Evolutionary conservation across 2,797 vertebrate species (phyloP), one percentile per base, ranked within the genome.

Genomic region (Paramormyrops hopkinsi): DNA sequence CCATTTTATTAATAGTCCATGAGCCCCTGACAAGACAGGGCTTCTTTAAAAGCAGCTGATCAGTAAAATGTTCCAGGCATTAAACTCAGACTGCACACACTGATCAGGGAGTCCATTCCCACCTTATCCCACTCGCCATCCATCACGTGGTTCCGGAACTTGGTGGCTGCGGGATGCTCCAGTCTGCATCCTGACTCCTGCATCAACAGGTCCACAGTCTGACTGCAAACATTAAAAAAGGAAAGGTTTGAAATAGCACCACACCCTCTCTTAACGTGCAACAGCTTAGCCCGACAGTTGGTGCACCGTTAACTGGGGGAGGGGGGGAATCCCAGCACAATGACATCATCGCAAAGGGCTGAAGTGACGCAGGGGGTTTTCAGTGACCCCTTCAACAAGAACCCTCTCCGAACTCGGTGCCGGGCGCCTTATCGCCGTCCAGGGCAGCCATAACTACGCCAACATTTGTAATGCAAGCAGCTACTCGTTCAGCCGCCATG

Each of bases 71-170:
- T 22, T 29, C 56, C 82, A 84, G 9, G 19, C 41, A 84, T 48
- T 33, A 73, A 37, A 14, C 65, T 33, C 65, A 73, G 29, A 73
- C 65, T 73, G 65, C 65, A 73, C 29, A 73, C 65, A 73, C 65
- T 73, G 22, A 33, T 86, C 33, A 51, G 50, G 53, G 84, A 86
- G 25, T 12, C 84, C 73, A 79, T 44, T 79, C 95, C 94, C 94
- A 99, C 99, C 98, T 99, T 99, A 96, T 99, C 98, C 99, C 99
- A 99, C 95, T 99, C 98, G 94, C 98, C 99, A 95, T 99, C 99
- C 98, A 99, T 99, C 94, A 99, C 98, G 95, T 99, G 98, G 97
- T 98, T 99, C 95, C 98, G 98, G 96, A 99, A 99, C 96, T 98
- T 99, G 94, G 98, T 98, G 92, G 99, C 99, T 93, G 99, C 98